Evolutionary conservation across 2,888 invertebrate genomes (phyloP), one percentile per base, ranked within the genome.

Genomic region (Caenorhabditis auriculariae): DNA sequence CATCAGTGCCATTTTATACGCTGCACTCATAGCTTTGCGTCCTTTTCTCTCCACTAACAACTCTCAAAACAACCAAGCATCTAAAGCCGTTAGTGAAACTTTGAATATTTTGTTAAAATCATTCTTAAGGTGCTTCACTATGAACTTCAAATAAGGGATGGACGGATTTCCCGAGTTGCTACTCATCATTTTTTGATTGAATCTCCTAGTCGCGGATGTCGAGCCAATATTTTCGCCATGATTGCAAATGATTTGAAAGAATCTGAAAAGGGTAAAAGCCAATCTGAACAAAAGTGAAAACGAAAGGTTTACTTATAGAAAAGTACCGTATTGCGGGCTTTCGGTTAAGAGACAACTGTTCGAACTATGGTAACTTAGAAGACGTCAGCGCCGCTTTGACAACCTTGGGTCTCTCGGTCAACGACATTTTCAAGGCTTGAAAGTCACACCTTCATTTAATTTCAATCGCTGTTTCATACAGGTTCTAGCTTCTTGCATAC

Each of bases 171-270:
- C 9, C 39, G 56, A 24, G 54, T 68, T 23, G 23, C 45, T 1
- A 44, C 65, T 5, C 24, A 35, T 26, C 68, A 68, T 41, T 68
- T 65, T 47, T 57, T 64, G 2, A 56, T 68, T 12, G 64, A 68
- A 42, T 56, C 68, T 12, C 62, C 64, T 45, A 68, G 65, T 39
- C 48, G 65, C 3, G 63, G 63, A 6, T 63, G 68, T 37, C 47
- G 62, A 23, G 68, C 68, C 23, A 68, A 64, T 48, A 60, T 68
- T 32, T 68, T 68, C 41, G 68, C 68, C 3, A 55, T 68, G 39
- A 57, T 68, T 7, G 68, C 65, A 4, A 65, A 63, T 39, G 68
- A 68, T 45, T 48, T 68, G 46, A 54, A 43, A 26, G 68, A 68
- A 12, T 19, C 35, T 23, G 68, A 68, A 6, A 65, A 68, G 57